Evolutionary conservation across 2,113 vertebrate species (phyloP), one percentile per base, ranked within the genome.

Genomic region (Strix uralensis): DNA sequence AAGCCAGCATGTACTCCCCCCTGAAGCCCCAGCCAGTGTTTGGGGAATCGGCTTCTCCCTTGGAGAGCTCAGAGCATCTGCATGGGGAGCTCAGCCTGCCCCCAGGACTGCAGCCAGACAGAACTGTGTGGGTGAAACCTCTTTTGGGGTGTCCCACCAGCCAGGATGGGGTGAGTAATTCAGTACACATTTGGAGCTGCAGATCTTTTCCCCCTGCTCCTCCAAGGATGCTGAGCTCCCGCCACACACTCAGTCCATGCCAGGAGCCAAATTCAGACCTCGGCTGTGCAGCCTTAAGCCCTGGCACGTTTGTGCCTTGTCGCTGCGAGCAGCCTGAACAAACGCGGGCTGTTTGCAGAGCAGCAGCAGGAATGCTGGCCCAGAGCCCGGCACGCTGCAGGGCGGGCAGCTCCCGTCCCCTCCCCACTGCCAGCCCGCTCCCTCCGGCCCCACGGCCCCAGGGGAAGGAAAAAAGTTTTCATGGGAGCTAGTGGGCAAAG

Each of bases 141-240:
- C 19, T 54, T 47, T 22, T 22, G 46, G 22, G 18, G 38, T 17
- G 49, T 34, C 72, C 75, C 49, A 8, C 2, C 3, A 7, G 10
- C 15, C 3, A 1, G 10, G 19, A 25, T 1, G 16, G 15, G 17
- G 18, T 40, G 54, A 15, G 8, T 23, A 21, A 27, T 51, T 62
- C 0, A 0, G 21, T 20, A 23, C 40, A 30, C 34, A 32, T 58
- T 40, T 22, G 7, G 32, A 88, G 49, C 54, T 1, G 0, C 7
- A 46, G 40, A 65, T 15, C 20, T 2, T 9, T 32, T 26, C 22
- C 21, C 15, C 14, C 40, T 15, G 54, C 73, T 73, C 47, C 63
- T 84, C 65, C 23, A 32, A 51, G 51, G 40, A 13, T 7, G 40
- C 83, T 58, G 81, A 92, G n/a, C 75, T 78, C 59, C 51, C 11